Evolutionary conservation across 2,113 vertebrate genomes (phyloP), one percentile per base, ranked within the genome.

Genomic region (Tachycineta bicolor): DNA sequence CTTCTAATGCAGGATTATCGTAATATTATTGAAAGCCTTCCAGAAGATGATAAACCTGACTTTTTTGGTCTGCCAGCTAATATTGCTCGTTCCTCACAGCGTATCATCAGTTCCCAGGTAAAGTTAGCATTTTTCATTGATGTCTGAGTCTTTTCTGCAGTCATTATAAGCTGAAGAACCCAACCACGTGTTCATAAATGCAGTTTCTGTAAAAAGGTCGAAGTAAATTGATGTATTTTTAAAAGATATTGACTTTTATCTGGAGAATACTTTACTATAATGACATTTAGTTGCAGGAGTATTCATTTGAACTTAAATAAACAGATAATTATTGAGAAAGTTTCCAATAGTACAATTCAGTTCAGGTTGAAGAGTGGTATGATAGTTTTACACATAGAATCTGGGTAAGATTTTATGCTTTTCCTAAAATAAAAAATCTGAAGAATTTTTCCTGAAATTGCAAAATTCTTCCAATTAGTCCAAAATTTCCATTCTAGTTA

Each of bases 61-160:
- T 99, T 99, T 97, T 99, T 99, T 94, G 99, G 99, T 87, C 98
- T 99, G 23, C 99, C 99, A 60, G 99, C 99, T 95, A 99, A 99
- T 94, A 99, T 99, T 47, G 99, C 99, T 83, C 98, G 98, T 76
- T 99, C 99, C 34, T 98, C 99, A 47, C 99, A 99, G 95, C 98
- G 99, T 91, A 99, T 99, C 95, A 96, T 98, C 97, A 99, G 99
- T 91, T 98, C 98, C 76, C 99, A 99, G 99, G 99, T 99, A 98
- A 94, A 60, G 6, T 90, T 34, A 50, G n/a, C 7, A 21, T 71
- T 89, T 92, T 92, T 69, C 21, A 16, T 47, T 83, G 34, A 41
- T 18, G 11, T 78, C 46, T 29, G 20, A 71, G 63, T 75, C 25
- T 85, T 70, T 68, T 67, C n/a, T 81, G n/a, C 1, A 5, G 69